Percentiles rank a stretch among this genome's conserved stretches.
Evolutionary conservation across 2,888 invertebrate genomes (phyloP).

Genomic region (Pseudococcus viburni): DNA sequence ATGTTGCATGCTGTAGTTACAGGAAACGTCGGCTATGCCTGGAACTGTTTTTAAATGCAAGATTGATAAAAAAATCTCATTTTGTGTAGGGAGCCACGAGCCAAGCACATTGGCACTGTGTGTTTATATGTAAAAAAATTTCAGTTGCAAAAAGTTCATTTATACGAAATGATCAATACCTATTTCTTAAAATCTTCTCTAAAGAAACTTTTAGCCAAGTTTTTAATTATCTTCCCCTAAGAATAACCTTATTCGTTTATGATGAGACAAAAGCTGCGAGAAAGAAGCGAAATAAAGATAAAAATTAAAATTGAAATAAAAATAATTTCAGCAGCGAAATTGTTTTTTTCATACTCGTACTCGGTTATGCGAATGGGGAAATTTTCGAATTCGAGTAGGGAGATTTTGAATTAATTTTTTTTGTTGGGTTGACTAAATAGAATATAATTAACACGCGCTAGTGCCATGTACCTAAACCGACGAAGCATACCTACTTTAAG

Average conservation of each 20-base stretch:
- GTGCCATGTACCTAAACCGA: not conserved
- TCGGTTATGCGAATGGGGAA: not conserved
- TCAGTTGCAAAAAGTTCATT: too few relatives aligned
- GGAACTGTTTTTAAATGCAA: too few relatives aligned
- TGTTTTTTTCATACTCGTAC: not conserved
- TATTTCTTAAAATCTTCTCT: not conserved
- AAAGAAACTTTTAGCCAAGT: not conserved
- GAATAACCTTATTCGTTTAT: not conserved
- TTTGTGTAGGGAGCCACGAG: too few relatives aligned
- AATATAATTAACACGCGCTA: conserved; percentile 16
- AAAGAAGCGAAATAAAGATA: conserved; percentile 5
- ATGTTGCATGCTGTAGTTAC: too few relatives aligned
- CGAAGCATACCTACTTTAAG: not conserved
- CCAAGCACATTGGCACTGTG: too few relatives aligned
- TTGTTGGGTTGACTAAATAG: not conserved
- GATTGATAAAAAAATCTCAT: too few relatives aligned
- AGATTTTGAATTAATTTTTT: not conserved
- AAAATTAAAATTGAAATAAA: not conserved
- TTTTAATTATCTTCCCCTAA: conserved; percentile 7
- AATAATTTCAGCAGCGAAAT: not conserved
- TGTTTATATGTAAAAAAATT: too few relatives aligned
- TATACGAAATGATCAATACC: too few relatives aligned
- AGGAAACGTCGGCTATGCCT: too few relatives aligned
- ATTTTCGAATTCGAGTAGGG: not conserved
- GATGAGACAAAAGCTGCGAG: not conserved